Conservation (phyloP, 2,797 vertebrate genomes). For the Gorsachius magnificus region DNA sequence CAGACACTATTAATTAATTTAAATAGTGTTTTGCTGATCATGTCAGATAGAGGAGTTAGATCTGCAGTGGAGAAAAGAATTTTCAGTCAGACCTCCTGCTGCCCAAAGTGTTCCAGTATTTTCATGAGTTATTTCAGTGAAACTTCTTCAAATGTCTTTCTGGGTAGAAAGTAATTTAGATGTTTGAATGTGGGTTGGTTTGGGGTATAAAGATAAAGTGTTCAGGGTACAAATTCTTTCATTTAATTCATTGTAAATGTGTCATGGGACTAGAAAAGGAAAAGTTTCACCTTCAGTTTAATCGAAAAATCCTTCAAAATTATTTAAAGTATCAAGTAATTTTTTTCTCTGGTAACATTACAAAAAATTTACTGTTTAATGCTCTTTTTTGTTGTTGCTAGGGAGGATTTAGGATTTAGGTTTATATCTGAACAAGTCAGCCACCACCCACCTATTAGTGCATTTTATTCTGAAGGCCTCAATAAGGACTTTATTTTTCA, state of each 20-base stretch:
- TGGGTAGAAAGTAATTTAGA: neutral
- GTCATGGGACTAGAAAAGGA: neutral
- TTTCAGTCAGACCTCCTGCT: neutral
- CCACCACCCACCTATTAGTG: slow-evolving; percentile 95
- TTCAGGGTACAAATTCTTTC: neutral
- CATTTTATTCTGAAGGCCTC: slow-evolving; percentile 94
- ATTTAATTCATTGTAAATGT: neutral
- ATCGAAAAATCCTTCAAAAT: neutral
- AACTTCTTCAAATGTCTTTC: neutral
- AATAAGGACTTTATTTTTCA: slow-evolving; percentile 91
- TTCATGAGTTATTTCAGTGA: neutral
- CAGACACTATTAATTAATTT: neutral
- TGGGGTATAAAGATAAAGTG: neutral
- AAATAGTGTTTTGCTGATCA: neutral
- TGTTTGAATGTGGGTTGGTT: neutral
- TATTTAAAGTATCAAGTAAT: neutral
- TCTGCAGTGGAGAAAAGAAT: neutral
- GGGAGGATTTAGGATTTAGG: slow-evolving; percentile 92
- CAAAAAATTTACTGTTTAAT: neutral
- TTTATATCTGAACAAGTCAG: slow-evolving; percentile 96
- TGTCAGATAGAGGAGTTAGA: neutral
- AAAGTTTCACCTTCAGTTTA: neutral
- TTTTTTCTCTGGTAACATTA: neutral
- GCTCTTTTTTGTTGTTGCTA: slow-evolving; percentile 53
- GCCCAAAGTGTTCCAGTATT: neutral